These are phyloP conservation scores for Lasius platythorax DNA, from an alignment of 2,888 invertebrate genomes.

Conservation along the genomic window DNA sequence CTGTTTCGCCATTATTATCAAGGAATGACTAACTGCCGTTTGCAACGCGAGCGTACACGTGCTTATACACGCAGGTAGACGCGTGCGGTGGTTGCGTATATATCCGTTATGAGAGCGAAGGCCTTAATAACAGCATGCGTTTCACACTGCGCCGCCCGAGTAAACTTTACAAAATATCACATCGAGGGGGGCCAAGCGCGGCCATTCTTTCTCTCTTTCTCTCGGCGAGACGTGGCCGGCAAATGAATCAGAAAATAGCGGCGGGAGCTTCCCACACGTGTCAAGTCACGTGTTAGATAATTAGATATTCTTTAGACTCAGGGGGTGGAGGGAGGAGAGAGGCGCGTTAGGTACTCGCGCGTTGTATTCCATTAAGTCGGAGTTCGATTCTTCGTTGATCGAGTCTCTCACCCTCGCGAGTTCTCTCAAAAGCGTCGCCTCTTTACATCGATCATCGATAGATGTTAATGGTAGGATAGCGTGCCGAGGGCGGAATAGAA, in stretches of 20 bases:
- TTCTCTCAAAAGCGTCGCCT: constrained; percentile 60
- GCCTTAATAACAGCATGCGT: constrained; percentile 83
- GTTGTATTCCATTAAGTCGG: constrained; percentile 77
- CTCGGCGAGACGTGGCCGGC: constrained; percentile 65
- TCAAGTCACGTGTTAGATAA: constrained; percentile 85
- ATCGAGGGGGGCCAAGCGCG: constrained; percentile 79
- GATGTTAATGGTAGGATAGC: constrained; percentile 81
- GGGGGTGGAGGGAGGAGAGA: background rate
- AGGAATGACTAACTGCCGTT: constrained; percentile 68
- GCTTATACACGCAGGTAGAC: constrained; percentile 71
- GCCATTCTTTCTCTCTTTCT: constrained; percentile 63
- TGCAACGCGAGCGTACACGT: constrained; percentile 56
- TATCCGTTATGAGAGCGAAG: constrained; percentile 23
- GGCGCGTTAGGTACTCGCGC: constrained; percentile 75
- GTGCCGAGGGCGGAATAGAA: constrained; percentile 70
- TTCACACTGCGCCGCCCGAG: constrained; percentile 81
- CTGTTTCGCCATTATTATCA: constrained; percentile 53
- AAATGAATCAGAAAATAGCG: constrained; percentile 85
- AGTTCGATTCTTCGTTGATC: constrained; percentile 52
- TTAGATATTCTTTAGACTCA: constrained; percentile 85
- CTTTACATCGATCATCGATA: constrained; percentile 80
- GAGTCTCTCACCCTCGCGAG: constrained; percentile 54
- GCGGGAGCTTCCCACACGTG: constrained; percentile 85
- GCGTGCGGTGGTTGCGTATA: constrained; percentile 64
- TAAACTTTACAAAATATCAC: constrained; percentile 85